Evolutionary conservation across 2,888 invertebrate species (phyloP), one percentile per base, ranked within the genome.

Genomic region (Tinea pellionella): DNA sequence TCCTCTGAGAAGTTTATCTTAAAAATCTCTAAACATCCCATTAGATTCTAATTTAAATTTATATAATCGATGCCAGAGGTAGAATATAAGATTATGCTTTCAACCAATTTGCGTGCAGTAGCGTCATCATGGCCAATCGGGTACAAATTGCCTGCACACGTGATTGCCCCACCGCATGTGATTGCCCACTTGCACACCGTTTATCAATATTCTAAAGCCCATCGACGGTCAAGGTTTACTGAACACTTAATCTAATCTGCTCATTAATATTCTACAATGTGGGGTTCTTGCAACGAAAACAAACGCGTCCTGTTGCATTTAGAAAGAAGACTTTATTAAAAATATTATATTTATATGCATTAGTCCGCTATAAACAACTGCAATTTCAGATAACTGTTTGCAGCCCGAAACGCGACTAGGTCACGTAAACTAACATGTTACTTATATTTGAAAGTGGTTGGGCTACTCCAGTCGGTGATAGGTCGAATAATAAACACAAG

Each of bases 161-260:
- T 30, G 41, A 37, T 37, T 32, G 37, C 73, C 74, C 74, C 75
- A 66, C 74, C n/a, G 42, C 51, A 51, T 18, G 51, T 84, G 84
- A 84, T 83, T 84, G 83, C 78, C 66, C 74, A 71, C 73, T 59
- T 59, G 59, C 29, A 59, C 70, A 75, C 72, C 79, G 82, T 81
- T 84, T 83, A 86, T 85, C 84, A 85, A 85, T 84, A 82, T 84
- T 80, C 77, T 69, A 29, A 37, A 59, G 13, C 24, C 43, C 37
- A 24, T 12, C n/a, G 19, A 16, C 12, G 24, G 24, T 24, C 19
- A 12, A 24, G 53, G 15, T 15, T 47, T 47, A 15, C 47, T 47
- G 47, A 47, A 47, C 47, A 47, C 47, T 47, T 47, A 47, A 47
- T 47, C 47, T 47, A 47, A 16, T 37, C 37, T 37, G 47, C 47